phyloP scores from a whole-genome alignment of 2,888 invertebrate genomes.

The Electrophaes corylata region DNA sequence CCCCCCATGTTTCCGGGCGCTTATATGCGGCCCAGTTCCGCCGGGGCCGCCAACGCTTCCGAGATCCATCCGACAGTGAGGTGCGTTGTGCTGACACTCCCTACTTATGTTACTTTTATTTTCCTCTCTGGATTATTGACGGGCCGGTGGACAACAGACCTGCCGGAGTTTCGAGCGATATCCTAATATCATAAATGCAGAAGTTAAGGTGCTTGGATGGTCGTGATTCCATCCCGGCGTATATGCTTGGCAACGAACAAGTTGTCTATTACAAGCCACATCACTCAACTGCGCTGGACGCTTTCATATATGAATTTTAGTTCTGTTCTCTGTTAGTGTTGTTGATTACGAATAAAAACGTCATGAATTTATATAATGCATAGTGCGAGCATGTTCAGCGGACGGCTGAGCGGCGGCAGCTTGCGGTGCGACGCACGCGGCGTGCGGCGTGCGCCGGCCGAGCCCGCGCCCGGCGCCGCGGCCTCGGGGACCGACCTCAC shows the following conservation, averaged over 20 bases:
- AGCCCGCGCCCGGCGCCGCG: slow-evolving; percentile 14
- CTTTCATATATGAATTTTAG: too few relatives aligned
- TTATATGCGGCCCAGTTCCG: slow-evolving; percentile 6
- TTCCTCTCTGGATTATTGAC: not conserved
- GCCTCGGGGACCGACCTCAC: slow-evolving; percentile 1
- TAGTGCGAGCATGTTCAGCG: not conserved
- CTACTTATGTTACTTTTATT: not conserved
- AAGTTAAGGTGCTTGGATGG: too few relatives aligned
- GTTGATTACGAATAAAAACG: too few relatives aligned
- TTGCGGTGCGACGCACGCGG: slow-evolving; percentile 2
- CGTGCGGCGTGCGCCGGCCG: slow-evolving; percentile 9
- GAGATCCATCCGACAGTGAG: not conserved
- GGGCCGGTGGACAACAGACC: too few relatives aligned
- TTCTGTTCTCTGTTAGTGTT: too few relatives aligned
- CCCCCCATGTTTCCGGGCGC: not conserved
- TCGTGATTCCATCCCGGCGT: too few relatives aligned
- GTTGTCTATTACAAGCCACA: too few relatives aligned
- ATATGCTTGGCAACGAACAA: too few relatives aligned
- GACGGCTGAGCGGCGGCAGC: not conserved
- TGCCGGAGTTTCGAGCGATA: too few relatives aligned
- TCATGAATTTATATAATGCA: too few relatives aligned
- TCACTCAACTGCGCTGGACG: too few relatives aligned
- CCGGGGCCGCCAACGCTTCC: slow-evolving; percentile 14
- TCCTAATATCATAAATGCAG: too few relatives aligned
- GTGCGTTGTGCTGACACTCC: not conserved